Evolutionary conservation across 2,797 vertebrate species (phyloP).

Genomic region (Aratinga solstitialis): DNA sequence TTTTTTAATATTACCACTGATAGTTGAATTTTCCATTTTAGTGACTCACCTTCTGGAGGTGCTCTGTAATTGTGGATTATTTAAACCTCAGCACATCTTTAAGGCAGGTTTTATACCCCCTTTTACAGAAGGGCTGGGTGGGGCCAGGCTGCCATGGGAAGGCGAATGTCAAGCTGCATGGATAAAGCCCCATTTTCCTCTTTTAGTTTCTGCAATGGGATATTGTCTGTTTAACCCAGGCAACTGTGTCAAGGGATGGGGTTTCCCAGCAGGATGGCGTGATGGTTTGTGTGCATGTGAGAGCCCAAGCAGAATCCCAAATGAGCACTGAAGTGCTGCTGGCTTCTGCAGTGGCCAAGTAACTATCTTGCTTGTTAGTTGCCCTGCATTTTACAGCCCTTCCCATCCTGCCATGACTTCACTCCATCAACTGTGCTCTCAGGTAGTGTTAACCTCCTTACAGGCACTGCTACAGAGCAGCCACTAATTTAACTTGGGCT

Average conservation of each 20-base stretch:
- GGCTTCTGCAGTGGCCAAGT: not conserved
- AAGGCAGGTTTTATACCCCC: not conserved
- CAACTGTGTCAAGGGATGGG: not conserved
- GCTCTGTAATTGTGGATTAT: constrained; percentile 1
- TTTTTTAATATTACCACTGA: not conserved
- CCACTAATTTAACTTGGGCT: not conserved
- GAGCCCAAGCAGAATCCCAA: not conserved
- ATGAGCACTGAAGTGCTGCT: not conserved
- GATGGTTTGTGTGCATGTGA: not conserved
- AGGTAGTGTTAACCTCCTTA: not conserved
- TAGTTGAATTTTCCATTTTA: constrained; percentile 11
- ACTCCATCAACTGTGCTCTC: not conserved
- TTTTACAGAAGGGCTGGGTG: not conserved
- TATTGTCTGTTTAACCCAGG: not conserved
- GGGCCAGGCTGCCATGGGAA: not conserved
- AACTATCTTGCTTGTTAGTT: not conserved
- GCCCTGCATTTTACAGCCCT: not conserved
- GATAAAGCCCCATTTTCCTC: not conserved
- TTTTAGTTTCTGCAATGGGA: not conserved
- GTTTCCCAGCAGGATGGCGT: not conserved
- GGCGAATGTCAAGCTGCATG: not conserved
- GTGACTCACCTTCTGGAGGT: not conserved
- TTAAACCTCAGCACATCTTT: constrained; percentile 22
- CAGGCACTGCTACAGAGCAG: not conserved
- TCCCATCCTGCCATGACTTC: not conserved